Evolutionary conservation across 2,113 vertebrate genomes (phyloP), one percentile per base, ranked within the genome.

Genomic region (Narcine bancroftii): DNA sequence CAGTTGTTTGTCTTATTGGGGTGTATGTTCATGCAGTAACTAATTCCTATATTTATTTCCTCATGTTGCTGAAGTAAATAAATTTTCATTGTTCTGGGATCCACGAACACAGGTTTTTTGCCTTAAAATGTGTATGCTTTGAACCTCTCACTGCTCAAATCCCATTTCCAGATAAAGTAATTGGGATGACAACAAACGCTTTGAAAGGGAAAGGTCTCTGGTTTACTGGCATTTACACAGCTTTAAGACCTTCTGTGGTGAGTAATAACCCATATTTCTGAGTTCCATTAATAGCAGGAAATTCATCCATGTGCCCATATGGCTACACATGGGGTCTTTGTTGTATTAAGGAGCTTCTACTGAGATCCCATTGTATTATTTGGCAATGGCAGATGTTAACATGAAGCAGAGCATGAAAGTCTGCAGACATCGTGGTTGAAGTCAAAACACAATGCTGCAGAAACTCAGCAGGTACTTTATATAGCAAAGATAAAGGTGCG

Each of bases 221-320:
- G 77, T 94, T 94, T 93, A 94, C 93, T 92, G 93, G 53, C 19
- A 95, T 95, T 94, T 96, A 95, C 92, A 95, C 94, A 92, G 93
- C 92, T 92, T 26, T 92, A 75, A 94, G 83, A 92, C 94, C 94
- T 92, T 94, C 93, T 93, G 94, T 93, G 92, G 93, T 95, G 92
- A 95, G 94, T 94, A 94, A 79, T 60, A 60, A 60, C n/a, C 33
- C 56, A 85, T 15, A 36, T n/a, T 53, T 60, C 53, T n/a, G 53
- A 36, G 13, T 36, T 85, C 33, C 15, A 36, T 4, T 60, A 60
- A 87, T 60, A 29, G 45, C 47, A 50, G 47, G 10, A 81, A 81
- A 50, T 81, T 47, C 77, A 7, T 81, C 29, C 81, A 60, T 6
- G 11, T 56, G n/a, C 50, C 81, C 50, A 85, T 85, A 24, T 85